phyloP scores from a whole-genome alignment of 2,888 invertebrate species.

The Uropetala carovei region DNA sequence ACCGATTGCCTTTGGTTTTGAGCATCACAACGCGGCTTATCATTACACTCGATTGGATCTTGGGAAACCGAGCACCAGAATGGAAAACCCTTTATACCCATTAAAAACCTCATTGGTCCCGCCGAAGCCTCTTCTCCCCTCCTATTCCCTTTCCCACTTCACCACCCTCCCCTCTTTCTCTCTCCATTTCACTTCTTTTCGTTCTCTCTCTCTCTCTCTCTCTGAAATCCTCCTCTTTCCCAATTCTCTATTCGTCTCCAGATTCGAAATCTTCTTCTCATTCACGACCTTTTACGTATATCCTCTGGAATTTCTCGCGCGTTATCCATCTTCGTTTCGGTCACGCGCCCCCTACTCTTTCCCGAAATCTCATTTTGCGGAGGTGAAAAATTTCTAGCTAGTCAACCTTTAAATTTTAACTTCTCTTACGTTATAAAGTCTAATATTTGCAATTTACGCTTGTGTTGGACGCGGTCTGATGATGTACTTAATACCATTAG shows the following conservation, averaged over 20 bases:
- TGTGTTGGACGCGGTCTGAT: too few relatives aligned
- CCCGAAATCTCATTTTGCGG: too few relatives aligned
- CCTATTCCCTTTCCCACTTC: not conserved
- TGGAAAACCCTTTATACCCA: conserved; percentile 26
- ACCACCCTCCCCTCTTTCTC: not conserved
- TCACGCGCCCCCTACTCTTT: too few relatives aligned
- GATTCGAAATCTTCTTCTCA: not conserved
- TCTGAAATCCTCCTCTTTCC: not conserved
- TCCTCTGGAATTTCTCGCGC: not conserved
- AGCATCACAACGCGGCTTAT: conserved; percentile 31
- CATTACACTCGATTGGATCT: conserved; percentile 48
- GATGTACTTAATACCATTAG: too few relatives aligned
- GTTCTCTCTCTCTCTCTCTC: too few relatives aligned
- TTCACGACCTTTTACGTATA: not conserved
- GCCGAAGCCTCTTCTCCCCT: not conserved
- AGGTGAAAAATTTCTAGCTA: not conserved
- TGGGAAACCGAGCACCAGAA: conserved; percentile 5
- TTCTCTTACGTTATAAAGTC: not conserved
- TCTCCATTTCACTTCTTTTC: too few relatives aligned
- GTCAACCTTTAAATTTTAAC: not conserved
- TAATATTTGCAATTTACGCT: too few relatives aligned
- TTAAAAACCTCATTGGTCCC: conserved; percentile 37
- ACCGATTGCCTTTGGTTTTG: conserved; percentile 49
- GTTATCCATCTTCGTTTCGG: not conserved
- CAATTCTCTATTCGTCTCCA: not conserved